Evolutionary conservation across 2,888 invertebrate species (phyloP).

Genomic region (Lycaena phlaeas): DNA sequence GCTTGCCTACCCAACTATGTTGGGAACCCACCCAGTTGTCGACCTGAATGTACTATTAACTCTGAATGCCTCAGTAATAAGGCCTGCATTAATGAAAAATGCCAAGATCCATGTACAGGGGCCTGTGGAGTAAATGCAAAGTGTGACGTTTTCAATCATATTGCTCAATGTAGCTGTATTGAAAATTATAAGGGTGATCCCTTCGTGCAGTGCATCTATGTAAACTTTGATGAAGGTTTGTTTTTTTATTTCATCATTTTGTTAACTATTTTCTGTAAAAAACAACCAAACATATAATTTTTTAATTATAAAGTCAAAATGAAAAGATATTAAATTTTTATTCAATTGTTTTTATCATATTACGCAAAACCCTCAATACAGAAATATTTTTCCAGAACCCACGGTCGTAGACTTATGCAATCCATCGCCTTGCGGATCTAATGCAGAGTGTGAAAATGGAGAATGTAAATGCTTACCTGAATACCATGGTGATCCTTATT

Average conservation of each 20-base stretch:
- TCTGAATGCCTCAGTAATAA: constrained; percentile 78
- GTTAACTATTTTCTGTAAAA: too few relatives aligned
- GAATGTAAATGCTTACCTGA: constrained; percentile 80
- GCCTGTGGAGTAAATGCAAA: constrained; percentile 75
- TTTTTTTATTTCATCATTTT: constrained; percentile 13
- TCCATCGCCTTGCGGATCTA: constrained; percentile 79
- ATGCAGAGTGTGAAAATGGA: constrained; percentile 79
- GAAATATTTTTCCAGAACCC: constrained; percentile 27
- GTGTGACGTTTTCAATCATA: constrained; percentile 75
- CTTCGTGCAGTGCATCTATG: constrained; percentile 58
- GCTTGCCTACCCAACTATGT: constrained; percentile 73
- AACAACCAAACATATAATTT: neutral
- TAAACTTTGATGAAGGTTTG: constrained; percentile 44
- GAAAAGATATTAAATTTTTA: neutral
- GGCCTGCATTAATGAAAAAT: constrained; percentile 78
- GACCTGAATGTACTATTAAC: constrained; percentile 79
- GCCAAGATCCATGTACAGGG: constrained; percentile 78
- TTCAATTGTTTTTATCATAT: too few relatives aligned
- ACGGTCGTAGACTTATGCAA: constrained; percentile 72
- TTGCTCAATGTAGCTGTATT: constrained; percentile 75
- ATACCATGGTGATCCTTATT: constrained; percentile 84
- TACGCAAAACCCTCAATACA: too few relatives aligned
- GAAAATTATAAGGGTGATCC: constrained; percentile 74
- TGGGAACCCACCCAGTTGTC: constrained; percentile 78
- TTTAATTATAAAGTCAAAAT: neutral